Base-by-base conservation (phyloP, 1,140 invertebrate genomes). In the Gryon sp. region DNA sequence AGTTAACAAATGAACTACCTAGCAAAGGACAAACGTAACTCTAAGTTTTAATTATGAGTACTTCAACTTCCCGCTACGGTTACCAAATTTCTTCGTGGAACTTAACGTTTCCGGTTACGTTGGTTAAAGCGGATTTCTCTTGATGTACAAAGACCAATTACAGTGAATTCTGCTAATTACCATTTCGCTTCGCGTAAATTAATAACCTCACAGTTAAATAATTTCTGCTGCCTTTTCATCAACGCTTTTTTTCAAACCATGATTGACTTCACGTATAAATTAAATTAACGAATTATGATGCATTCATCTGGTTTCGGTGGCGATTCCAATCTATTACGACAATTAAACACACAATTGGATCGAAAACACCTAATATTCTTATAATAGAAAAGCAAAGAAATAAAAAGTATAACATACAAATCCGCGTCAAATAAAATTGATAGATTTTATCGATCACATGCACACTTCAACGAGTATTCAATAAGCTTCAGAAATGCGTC, bases 381-480 rank as follows among this genome's bases (percentile, higher is more conserved):
- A 57, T 63, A 32, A 73, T 63, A 15, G 15, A 20, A 73, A 73
- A 36, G 24, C 32, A 62, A 65, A 52, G n/a, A n/a, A 65, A 73
- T 22, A 36, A 55, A 55, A 66, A 28, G 22, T n/a, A 6, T n/a
- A 9, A 15, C 19, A 50, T 26, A 55, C 36, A 68, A 53, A 38
- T 28, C 22, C n/a, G 32, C 16, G 50, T 65, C 36, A 45, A 59
- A 26, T 46, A 16, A 38, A 76, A 60, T 59, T 34, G 34, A 45
- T 65, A 52, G 45, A 76, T 69, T 69, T 76, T 69, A 76, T 70
- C 65, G 65, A 70, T 70, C 59, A 53, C 59, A 16, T 46, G 65
- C 57, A 62, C 32, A 69, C 24, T 60, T 48, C 30, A 18, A n/a
- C 36, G 11, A 70, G 36, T 40, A 60, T 65, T 65, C 59, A 60